Percentiles rank a stretch among this genome's conserved stretches.
Conservation (phyloP, 2,888 invertebrate species). For the Mythimna impura region DNA sequence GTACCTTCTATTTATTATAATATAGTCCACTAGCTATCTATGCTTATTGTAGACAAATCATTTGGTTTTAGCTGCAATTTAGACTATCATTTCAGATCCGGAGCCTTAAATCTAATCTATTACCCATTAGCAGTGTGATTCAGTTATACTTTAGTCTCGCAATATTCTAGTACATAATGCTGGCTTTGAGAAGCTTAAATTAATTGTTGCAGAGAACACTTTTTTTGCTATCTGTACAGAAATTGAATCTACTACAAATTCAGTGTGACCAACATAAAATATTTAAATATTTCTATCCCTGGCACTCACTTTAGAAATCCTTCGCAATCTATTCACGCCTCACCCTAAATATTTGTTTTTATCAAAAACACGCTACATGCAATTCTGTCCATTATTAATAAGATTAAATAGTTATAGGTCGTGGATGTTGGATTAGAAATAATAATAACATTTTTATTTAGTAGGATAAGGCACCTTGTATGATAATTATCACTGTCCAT, state of each 20-base stretch:
- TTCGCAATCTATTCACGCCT: constrained; percentile 67
- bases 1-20: constrained; percentile 63
- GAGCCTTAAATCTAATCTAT: constrained; percentile 32
- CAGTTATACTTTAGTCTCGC: constrained; percentile 1
- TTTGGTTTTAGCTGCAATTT: constrained; percentile 46
- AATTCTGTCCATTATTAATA: constrained; percentile 89
- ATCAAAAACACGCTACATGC: constrained; percentile 86
- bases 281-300: constrained; percentile 35
- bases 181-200: constrained; percentile 9
- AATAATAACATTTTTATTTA: constrained; percentile 77
- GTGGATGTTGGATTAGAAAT: constrained; percentile 77
- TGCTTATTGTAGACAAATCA: constrained; percentile 50
- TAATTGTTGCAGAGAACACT: constrained; percentile 4
- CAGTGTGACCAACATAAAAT: constrained; percentile 46
- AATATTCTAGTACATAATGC: constrained; percentile 13
- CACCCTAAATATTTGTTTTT: constrained; percentile 73
- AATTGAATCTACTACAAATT: constrained; percentile 32
- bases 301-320: constrained; percentile 38
- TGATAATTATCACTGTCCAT: constrained; percentile 84
- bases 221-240: constrained; percentile 32
- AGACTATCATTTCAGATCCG: constrained; percentile 27
- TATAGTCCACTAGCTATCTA: constrained; percentile 56
- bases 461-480: constrained; percentile 82
- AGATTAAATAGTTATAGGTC: constrained; percentile 76
- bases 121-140: constrained; percentile 31